Percentiles rank a stretch among this genome's conserved stretches.
Conservation (phyloP, 2,797 vertebrate genomes). For the Sardinella longiceps region DNA sequence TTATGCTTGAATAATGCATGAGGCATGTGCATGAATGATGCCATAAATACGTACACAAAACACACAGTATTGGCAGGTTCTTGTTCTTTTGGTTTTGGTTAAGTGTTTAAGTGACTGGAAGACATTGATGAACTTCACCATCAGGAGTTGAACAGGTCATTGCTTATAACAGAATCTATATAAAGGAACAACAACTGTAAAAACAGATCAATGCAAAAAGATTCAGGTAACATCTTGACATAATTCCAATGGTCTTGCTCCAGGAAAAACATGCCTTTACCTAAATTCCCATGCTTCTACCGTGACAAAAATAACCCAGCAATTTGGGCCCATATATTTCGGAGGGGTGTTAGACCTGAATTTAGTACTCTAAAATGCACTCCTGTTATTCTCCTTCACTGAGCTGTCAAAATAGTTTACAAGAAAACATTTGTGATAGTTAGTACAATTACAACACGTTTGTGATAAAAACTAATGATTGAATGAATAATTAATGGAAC, state of each 20-base stretch:
- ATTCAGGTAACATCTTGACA: conserved; percentile 19
- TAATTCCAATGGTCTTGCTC: conserved; percentile 2
- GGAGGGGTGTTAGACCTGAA: not conserved
- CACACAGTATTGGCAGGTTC: not conserved
- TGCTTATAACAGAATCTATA: not conserved
- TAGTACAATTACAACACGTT: no score
- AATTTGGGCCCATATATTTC: not conserved
- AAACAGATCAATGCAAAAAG: conserved; percentile 11
- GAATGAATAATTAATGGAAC: no score
- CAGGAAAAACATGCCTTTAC: conserved; percentile 1
- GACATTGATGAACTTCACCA: not conserved
- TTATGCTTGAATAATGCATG: not conserved
- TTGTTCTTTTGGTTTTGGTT: not conserved
- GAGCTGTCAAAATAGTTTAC: not conserved
- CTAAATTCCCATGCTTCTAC: conserved; percentile 12
- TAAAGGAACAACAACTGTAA: conserved; percentile 21
- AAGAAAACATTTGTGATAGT: no score
- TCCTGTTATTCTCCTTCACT: not conserved
- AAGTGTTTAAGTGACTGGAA: not conserved
- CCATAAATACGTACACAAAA: not conserved
- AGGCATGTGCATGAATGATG: not conserved
- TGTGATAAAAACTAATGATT: no score
- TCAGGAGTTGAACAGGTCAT: not conserved
- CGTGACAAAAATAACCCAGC: not conserved
- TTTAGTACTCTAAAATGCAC: not conserved